Conservation (phyloP, 2,797 vertebrate genomes). For the Myotis vivesi region DNA sequence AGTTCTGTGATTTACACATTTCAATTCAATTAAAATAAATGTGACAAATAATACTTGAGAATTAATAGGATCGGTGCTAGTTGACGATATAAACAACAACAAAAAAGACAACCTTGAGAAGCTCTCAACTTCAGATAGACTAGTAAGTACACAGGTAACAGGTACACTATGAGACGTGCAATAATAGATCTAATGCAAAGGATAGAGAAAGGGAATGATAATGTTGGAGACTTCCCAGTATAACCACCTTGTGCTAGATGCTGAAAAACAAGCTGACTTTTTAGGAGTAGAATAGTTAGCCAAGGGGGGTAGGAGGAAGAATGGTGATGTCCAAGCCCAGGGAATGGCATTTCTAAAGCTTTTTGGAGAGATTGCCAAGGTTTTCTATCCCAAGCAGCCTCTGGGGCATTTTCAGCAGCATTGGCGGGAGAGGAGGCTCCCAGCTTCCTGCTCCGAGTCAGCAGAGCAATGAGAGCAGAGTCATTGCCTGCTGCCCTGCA, state of each 20-base stretch:
- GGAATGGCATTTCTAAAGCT: background rate
- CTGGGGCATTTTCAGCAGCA: background rate
- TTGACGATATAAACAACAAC: background rate
- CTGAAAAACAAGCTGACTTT: background rate
- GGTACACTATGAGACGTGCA: background rate
- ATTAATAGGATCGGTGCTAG: background rate
- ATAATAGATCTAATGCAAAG: background rate
- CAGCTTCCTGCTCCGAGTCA: background rate
- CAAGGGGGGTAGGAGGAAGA: background rate
- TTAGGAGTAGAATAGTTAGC: background rate
- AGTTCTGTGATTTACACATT: background rate
- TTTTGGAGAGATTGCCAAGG: background rate
- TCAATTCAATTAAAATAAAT: slow-evolving; percentile 11
- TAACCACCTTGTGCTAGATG: background rate
- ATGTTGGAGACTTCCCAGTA: background rate
- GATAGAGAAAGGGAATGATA: background rate
- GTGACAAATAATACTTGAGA: background rate
- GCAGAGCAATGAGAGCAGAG: accelerated
- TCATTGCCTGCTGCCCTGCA: accelerated
- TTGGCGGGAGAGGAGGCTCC: background rate
- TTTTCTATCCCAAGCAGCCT: background rate
- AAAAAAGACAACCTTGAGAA: background rate
- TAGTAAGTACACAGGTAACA: background rate
- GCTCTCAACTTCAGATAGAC: background rate
- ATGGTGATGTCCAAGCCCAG: background rate